These are phyloP conservation scores for Emys orbicularis DNA, from an alignment of 2,797 vertebrate genomes.

Conservation along the genomic window DNA sequence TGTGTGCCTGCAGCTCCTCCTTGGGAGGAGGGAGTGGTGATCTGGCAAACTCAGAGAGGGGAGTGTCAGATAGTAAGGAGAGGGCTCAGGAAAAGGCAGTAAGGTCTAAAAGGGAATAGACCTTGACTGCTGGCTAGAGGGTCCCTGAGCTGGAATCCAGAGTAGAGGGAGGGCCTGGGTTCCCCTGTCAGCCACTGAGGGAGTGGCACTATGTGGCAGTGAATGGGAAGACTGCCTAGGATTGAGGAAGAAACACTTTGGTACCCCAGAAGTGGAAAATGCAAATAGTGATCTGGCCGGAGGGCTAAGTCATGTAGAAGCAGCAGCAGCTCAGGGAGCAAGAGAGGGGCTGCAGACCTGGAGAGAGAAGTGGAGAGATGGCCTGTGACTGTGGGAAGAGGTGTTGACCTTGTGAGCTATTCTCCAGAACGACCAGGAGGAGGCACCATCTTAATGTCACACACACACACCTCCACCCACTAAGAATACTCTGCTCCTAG, in stretches of 20 bases:
- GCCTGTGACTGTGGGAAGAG: background rate
- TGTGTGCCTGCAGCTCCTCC: background rate
- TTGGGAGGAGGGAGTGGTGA: background rate
- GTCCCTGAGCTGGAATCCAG: background rate
- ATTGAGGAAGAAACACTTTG: background rate
- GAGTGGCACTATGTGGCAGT: background rate
- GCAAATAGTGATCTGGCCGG: background rate
- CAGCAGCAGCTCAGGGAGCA: background rate
- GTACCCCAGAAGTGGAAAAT: background rate
- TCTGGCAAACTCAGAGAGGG: background rate
- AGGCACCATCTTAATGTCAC: background rate
- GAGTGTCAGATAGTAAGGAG: background rate
- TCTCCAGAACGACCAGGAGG: background rate
- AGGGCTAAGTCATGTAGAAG: background rate
- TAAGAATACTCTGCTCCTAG: background rate
- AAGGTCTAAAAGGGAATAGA: background rate
- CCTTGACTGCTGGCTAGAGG: background rate
- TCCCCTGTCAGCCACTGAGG: background rate
- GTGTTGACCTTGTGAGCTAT: background rate
- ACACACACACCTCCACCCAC: too few relatives aligned
- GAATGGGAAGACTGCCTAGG: background rate
- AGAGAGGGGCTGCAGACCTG: background rate
- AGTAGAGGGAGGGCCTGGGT: background rate
- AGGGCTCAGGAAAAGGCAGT: background rate
- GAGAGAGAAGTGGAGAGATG: background rate